Evolutionary conservation across 2,113 vertebrate genomes (phyloP), one percentile per base, ranked within the genome.

Genomic region (Puffinus mauretanicus): DNA sequence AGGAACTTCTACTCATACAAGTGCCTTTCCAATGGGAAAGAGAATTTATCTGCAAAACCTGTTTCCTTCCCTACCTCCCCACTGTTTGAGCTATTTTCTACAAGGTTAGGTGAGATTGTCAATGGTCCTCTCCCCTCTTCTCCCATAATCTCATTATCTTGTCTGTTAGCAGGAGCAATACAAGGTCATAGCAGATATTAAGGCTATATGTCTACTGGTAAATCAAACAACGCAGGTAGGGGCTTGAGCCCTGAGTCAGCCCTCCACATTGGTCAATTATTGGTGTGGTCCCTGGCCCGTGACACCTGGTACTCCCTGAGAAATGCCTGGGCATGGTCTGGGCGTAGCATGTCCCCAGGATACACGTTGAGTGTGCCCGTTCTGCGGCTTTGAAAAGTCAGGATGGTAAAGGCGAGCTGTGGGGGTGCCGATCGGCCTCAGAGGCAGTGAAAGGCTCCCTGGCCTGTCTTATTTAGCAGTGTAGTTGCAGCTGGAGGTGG

Each of bases 321-420:
- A 38, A 55, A 44, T 13, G 46, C 27, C 24, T 57, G 42, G 65
- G 12, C 36, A 51, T 8, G 14, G 8, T 13, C 60, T 67, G 47
- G n/a, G 69, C n/a, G 6, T 16, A 55, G 27, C 27, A n/a, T 4
- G 12, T 57, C 60, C 42, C 66, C 47, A 73, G 25, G 36, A 52
- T 3, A 19, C 24, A 24, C 0, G 2, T 58, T 30, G 27, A 51
- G 16, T 2, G 12, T 46, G 49, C 29, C 52, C 0, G 0, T 13
- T 15, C 83, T 9, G 34, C 2, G 4, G 47, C 49, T 83, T 24
- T 44, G 14, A 62, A 40, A 73, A 83, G 1, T 67, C 54, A n/a
- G 34, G 21, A 18, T 54, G 24, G 34, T 25, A 25, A 60, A 65
- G 27, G 32, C 0, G 6, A 55, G 42, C 42, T 83, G 19, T 8